phyloP scores from a whole-genome alignment of 2,113 vertebrate genomes.

The Tupaia chinensis region DNA sequence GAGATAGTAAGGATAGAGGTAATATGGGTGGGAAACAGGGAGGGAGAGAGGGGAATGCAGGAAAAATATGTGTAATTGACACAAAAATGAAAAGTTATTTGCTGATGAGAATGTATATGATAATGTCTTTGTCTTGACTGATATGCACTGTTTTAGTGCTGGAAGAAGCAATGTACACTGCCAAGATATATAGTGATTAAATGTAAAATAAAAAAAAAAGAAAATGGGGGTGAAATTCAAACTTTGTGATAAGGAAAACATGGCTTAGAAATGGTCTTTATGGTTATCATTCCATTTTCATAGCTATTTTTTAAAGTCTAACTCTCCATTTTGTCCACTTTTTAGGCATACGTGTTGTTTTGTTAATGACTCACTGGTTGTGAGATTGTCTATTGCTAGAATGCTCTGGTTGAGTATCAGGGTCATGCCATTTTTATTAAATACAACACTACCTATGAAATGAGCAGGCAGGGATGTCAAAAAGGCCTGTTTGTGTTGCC shows the following conservation, averaged over 20 bases:
- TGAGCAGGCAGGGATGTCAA: neutral
- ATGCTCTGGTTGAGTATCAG: neutral
- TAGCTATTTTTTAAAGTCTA: neutral
- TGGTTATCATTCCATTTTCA: neutral
- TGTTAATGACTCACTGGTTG: neutral
- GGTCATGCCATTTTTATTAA: neutral
- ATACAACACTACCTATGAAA: neutral
- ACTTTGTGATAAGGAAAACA: neutral
- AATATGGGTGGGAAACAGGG: too few relatives aligned
- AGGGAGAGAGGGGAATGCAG: too few relatives aligned
- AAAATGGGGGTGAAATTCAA: neutral
- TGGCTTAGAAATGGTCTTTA: neutral
- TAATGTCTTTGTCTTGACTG: too few relatives aligned
- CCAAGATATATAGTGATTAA: too few relatives aligned
- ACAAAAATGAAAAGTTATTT: too few relatives aligned
- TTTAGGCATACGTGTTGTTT: neutral
- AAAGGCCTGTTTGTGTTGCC: slow-evolving; percentile 5
- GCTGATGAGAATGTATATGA: too few relatives aligned
- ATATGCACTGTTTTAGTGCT: too few relatives aligned
- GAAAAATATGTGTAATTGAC: too few relatives aligned
- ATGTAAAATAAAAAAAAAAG: too few relatives aligned
- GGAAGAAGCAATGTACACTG: too few relatives aligned
- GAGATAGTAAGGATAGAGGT: too few relatives aligned
- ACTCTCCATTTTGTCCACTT: neutral
- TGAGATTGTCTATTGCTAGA: neutral